Conservation (phyloP, 1,140 invertebrate genomes). For the Neelides sp. region DNA sequence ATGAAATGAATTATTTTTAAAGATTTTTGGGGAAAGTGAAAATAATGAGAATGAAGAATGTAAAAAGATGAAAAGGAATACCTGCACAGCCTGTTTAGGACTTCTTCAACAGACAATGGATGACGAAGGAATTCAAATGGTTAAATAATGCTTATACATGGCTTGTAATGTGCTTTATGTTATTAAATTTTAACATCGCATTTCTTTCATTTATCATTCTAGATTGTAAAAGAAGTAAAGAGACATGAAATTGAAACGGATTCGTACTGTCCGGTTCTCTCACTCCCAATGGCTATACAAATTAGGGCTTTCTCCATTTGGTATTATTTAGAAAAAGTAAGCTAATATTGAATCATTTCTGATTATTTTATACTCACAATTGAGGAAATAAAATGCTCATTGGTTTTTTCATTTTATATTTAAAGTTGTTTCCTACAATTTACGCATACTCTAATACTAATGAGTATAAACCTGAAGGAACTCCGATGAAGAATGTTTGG, state of each 20-base stretch:
- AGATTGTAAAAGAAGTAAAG: conserved; percentile 36
- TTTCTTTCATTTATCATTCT: conserved; percentile 20
- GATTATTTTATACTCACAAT: conserved; percentile 11
- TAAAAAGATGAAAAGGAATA: conserved; percentile 29
- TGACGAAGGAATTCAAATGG: conserved; percentile 35
- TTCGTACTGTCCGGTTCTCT: conserved; percentile 41
- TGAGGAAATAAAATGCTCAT: conserved; percentile 27
- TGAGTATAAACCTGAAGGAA: conserved; percentile 33
- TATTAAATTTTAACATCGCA: neutral
- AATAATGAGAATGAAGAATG: conserved; percentile 13
- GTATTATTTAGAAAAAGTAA: conserved; percentile 33
- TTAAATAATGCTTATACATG: conserved; percentile 5
- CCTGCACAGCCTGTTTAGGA: conserved; percentile 49
- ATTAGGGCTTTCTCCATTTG: conserved; percentile 41
- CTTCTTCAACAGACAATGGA: conserved; percentile 44
- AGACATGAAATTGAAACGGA: conserved; percentile 37
- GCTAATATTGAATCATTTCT: conserved; percentile 32
- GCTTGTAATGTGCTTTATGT: neutral
- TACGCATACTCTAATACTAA: conserved; percentile 7
- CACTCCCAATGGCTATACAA: conserved; percentile 38
- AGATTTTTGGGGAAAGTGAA: conserved; percentile 3
- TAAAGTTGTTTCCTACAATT: conserved; percentile 20
- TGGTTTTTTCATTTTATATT: conserved; percentile 12
- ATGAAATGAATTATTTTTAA: neutral
- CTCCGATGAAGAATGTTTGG: conserved; percentile 51